Conservation (phyloP, 2,888 invertebrate species). For the Entomobrya multifasciata region DNA sequence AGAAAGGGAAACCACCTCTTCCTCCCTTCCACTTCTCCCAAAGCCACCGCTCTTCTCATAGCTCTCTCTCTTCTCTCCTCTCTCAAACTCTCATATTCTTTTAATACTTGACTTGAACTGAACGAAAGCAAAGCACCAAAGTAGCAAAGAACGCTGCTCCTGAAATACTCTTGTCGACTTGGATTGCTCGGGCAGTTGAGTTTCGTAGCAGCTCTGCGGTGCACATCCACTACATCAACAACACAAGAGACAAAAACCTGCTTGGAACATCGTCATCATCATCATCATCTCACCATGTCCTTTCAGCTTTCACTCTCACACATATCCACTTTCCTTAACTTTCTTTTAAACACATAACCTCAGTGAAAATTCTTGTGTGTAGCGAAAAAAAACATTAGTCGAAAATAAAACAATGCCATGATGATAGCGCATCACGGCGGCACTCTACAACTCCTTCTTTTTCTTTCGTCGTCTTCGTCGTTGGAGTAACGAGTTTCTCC, state of each 20-base stretch:
- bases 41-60: background rate
- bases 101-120: background rate
- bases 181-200: conserved; percentile 34
- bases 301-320: background rate
- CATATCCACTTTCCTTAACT: background rate
- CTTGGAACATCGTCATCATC: background rate
- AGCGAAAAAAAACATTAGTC: conserved; percentile 7
- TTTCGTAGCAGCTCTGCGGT: conserved; percentile 22
- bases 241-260: no score
- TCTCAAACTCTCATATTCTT: background rate
- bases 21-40: background rate
- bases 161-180: conserved; percentile 22
- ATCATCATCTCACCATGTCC: background rate
- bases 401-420: background rate
- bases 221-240: background rate
- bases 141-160: no score
- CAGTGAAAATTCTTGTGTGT: background rate
- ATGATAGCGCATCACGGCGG: background rate
- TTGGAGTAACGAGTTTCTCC: conserved; percentile 23
- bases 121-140: no score
- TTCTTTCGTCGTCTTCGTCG: background rate
- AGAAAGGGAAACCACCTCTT: background rate
- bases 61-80: background rate
- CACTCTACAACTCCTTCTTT: background rate
- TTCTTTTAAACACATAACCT: background rate